Percentiles rank a stretch among this genome's conserved stretches.
These are phyloP conservation scores for Crax fasciolata DNA, from an alignment of 2,797 vertebrate genomes.

Conservation along the genomic window DNA sequence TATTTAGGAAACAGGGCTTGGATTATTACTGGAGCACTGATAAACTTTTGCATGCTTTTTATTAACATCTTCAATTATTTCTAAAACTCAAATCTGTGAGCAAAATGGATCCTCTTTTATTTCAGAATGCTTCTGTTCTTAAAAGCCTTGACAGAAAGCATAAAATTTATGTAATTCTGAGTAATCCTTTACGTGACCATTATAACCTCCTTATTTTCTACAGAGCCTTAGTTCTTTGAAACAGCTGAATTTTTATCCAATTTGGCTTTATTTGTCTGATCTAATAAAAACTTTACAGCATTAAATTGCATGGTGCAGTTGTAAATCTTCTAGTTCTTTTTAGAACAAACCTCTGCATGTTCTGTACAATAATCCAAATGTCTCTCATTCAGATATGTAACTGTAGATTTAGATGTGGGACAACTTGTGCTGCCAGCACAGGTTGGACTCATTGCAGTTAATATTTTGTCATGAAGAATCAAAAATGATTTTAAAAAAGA, in stretches of 20 bases:
- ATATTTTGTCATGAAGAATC: not conserved
- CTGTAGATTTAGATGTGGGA: not conserved
- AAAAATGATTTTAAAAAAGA: not conserved
- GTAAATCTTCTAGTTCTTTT: not conserved
- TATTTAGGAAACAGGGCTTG: not conserved
- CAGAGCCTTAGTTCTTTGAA: slow-evolving; percentile 23
- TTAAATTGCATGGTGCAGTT: not conserved
- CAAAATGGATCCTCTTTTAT: not conserved
- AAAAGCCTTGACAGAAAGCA: slow-evolving; percentile 29
- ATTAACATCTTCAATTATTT: not conserved
- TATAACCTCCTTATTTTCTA: not conserved
- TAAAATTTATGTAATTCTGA: slow-evolving; percentile 17
- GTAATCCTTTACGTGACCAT: not conserved
- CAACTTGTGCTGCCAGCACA: not conserved
- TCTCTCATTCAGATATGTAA: not conserved
- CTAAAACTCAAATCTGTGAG: not conserved
- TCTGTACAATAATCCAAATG: not conserved
- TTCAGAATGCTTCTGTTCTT: slow-evolving; percentile 26
- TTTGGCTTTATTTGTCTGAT: not conserved
- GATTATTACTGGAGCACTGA: not conserved
- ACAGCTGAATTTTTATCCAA: slow-evolving; percentile 26
- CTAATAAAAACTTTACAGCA: slow-evolving; percentile 7
- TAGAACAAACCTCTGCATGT: not conserved
- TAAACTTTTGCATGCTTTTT: not conserved
- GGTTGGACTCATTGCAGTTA: not conserved